A percentile compares a stretch with the other conserved stretches of the same genome.
These are phyloP conservation scores for Drosophila willistoni DNA, from an alignment of 1,140 invertebrate genomes.

Conservation along the genomic window DNA sequence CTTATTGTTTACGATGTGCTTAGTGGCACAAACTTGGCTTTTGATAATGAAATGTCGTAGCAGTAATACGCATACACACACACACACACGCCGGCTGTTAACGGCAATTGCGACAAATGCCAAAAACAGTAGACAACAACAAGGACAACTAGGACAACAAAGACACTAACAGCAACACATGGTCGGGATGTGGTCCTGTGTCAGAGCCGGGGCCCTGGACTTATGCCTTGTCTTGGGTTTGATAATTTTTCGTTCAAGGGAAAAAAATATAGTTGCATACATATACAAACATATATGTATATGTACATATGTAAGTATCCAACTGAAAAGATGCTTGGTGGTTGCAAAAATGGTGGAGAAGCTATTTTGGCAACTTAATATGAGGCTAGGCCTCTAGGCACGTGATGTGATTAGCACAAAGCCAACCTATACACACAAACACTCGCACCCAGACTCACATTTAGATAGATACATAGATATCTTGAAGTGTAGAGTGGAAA, in stretches of 20 bases:
- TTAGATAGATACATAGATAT: not conserved
- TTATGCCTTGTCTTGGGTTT: slow-evolving; percentile 43
- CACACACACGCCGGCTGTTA: slow-evolving; percentile 54
- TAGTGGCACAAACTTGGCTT: slow-evolving; percentile 75
- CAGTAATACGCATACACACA: slow-evolving; percentile 39
- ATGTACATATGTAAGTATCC: not conserved
- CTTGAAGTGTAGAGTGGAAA: slow-evolving; percentile 23
- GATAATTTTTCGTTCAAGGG: slow-evolving; percentile 50
- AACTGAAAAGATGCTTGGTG: slow-evolving; percentile 7
- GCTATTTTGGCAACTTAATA: slow-evolving; percentile 36
- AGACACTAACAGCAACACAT: slow-evolving; percentile 17
- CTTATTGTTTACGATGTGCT: slow-evolving; percentile 80
- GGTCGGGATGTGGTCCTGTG: slow-evolving; percentile 6
- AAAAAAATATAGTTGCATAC: slow-evolving; percentile 68
- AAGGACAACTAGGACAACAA: slow-evolving; percentile 17
- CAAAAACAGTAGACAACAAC: slow-evolving; percentile 52
- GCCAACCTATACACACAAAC: slow-evolving; percentile 48
- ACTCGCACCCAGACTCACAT: not conserved
- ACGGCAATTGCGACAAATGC: slow-evolving; percentile 79
- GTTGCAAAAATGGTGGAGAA: not conserved
- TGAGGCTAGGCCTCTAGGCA: slow-evolving; percentile 55
- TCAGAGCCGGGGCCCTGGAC: slow-evolving; percentile 7
- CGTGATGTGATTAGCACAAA: slow-evolving; percentile 76
- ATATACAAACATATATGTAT: not conserved
- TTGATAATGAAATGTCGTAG: slow-evolving; percentile 67